Percentiles rank a stretch among this genome's conserved stretches.
Conservation (phyloP, 2,888 invertebrate species). For the Cerastis leucographa region DNA sequence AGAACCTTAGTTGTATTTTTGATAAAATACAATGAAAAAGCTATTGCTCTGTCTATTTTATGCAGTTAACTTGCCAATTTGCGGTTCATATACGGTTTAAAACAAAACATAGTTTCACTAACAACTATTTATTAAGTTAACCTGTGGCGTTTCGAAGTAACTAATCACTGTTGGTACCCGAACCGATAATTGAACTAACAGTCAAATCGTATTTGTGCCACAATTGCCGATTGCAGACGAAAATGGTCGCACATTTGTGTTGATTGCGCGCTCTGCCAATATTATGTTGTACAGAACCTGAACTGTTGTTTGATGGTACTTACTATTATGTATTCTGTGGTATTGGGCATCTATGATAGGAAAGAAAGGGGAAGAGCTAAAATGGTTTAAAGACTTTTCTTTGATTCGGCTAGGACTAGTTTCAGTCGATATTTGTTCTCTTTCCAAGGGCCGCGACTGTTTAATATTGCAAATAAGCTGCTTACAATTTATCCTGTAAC, state of each 20-base stretch:
- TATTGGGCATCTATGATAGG: too few species aligned
- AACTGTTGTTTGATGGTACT: background rate
- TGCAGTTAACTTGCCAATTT: background rate
- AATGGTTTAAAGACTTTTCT: too few species aligned
- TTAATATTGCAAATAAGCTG: too few species aligned
- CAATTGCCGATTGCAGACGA: slow-evolving; percentile 36
- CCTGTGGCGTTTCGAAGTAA: slow-evolving; percentile 17
- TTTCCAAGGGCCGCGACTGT: too few species aligned
- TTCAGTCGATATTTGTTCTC: too few species aligned
- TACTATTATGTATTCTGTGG: too few species aligned
- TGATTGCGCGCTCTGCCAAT: slow-evolving; percentile 26
- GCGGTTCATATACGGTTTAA: background rate
- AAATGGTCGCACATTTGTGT: slow-evolving; percentile 28
- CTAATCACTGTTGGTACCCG: slow-evolving; percentile 13
- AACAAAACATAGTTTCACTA: slow-evolving; percentile 2
- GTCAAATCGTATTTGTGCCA: slow-evolving; percentile 34
- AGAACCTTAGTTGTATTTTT: background rate
- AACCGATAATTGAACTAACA: slow-evolving; percentile 43
- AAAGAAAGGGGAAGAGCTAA: too few species aligned
- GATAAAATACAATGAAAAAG: background rate
- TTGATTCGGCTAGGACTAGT: too few species aligned
- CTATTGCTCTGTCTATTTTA: background rate
- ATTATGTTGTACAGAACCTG: background rate
- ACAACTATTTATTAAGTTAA: slow-evolving; percentile 10
- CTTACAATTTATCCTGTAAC: too few species aligned